phyloP scores from a whole-genome alignment of 2,113 vertebrate genomes.

The Percina caprodes region DNA sequence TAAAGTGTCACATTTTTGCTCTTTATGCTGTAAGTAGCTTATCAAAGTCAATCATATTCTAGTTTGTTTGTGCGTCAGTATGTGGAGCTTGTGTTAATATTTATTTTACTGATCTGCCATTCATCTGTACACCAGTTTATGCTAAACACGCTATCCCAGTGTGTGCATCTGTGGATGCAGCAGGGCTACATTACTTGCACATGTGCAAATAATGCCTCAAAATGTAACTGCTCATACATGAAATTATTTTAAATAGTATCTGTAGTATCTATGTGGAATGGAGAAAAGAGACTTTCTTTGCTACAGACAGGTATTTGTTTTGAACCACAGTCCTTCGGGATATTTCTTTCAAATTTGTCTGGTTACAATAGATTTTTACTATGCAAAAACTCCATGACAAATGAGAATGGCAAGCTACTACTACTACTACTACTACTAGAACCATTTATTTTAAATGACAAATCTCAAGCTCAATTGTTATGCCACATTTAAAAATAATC shows the following conservation, averaged over 20 bases:
- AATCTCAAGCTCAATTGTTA: constrained; percentile 21
- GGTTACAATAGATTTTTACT: constrained; percentile 5
- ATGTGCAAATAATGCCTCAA: constrained; percentile 24
- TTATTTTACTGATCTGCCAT: constrained; percentile 9
- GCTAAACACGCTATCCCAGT: constrained; percentile 13
- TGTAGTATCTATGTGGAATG: background rate
- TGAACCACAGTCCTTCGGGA: constrained; percentile 20
- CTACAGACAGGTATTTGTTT: constrained; percentile 15
- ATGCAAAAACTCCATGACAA: constrained; percentile 18
- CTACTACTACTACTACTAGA: background rate
- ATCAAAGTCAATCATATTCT: constrained; percentile 19
- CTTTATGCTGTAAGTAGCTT: constrained; percentile 11
- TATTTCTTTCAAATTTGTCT: constrained; percentile 11
- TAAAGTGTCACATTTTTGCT: background rate
- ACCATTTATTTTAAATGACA: constrained; percentile 17
- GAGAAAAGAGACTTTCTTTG: constrained; percentile 10
- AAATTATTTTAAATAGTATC: constrained; percentile 25
- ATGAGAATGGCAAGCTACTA: background rate
- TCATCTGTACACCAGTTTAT: constrained; percentile 26
- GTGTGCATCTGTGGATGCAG: constrained; percentile 8
- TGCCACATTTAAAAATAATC: background rate
- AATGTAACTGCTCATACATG: constrained; percentile 19
- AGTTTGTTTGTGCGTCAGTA: background rate
- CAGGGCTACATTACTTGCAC: constrained; percentile 11
- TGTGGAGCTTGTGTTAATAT: constrained; percentile 7